Evolutionary conservation across 2,797 vertebrate genomes (phyloP), one percentile per base, ranked within the genome.

Genomic region (Steatocranus sp.): DNA sequence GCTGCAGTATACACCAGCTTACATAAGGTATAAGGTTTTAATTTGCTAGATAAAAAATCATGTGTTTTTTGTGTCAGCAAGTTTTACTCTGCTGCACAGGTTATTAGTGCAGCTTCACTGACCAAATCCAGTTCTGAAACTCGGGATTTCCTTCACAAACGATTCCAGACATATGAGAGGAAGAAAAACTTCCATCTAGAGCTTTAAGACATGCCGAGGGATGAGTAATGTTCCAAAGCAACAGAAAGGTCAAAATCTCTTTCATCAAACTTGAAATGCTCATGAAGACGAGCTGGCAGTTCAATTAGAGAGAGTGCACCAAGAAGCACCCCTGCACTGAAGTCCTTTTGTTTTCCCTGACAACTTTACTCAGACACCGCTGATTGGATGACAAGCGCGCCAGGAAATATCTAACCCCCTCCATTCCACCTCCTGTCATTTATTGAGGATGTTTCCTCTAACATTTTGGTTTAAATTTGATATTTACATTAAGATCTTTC

Each of bases 171-270:
- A 7, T 54, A 75, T 32, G 32, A 81, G 18, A 36, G 30, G 11
- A 84, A 74, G 49, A 80, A 51, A 81, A 83, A 79, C 78, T 73
- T 90, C 68, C 76, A 85, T 32, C 25, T 51, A 78, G 76, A 79
- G 81, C 43, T 76, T 81, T 61, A 58, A 79, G 75, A 87, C 92
- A 82, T 68, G 79, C 50, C 73, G 50, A 78, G 43, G 75, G 77
- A 88, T 91, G 89, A 91, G 75, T 87, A 82, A 86, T 84, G 84
- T 86, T 95, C 88, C 89, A 92, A 92, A 91, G 87, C 85, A 89
- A 76, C 51, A 78, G 78, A 88, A 84, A 89, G 92, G 90, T 93
- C 90, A 89, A 74, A 56, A 83, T 75, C 18, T 86, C 87, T 91
- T 92, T 93, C 90, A 89, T 89, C 91, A 87, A 76, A 88, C 83